phyloP scores from a whole-genome alignment of 2,888 invertebrate genomes.

The Pandemis cinnamomeana region DNA sequence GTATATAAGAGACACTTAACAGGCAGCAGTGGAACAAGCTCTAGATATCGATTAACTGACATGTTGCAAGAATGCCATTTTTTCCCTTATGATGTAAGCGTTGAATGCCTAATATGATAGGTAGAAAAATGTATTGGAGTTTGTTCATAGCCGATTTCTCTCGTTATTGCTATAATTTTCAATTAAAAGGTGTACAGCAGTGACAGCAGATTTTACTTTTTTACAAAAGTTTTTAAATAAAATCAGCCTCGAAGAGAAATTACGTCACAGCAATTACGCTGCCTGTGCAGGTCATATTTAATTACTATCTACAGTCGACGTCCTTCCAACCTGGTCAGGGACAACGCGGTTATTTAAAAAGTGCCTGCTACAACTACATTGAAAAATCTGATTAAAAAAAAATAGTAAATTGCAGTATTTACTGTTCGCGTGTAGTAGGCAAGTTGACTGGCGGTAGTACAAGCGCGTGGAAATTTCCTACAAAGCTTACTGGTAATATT shows the following conservation, averaged over 20 bases:
- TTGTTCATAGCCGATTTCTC: too few relatives aligned
- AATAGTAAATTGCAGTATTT: slow-evolving; percentile 34
- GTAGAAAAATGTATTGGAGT: too few relatives aligned
- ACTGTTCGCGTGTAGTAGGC: slow-evolving; percentile 27
- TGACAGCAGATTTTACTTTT: neutral
- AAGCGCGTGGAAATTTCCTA: neutral
- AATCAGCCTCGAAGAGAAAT: neutral
- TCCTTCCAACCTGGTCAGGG: slow-evolving; percentile 23
- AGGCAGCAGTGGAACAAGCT: too few relatives aligned
- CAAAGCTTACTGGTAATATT: neutral
- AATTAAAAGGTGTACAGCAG: too few relatives aligned
- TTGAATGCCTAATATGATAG: too few relatives aligned
- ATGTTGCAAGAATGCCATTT: too few relatives aligned
- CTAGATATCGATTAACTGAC: too few relatives aligned
- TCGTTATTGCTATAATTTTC: too few relatives aligned
- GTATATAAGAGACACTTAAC: too few relatives aligned
- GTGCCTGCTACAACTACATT: slow-evolving; percentile 9
- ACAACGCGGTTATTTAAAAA: slow-evolving; percentile 22
- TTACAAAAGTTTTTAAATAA: neutral
- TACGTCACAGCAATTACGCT: neutral
- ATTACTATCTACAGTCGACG: slow-evolving; percentile 7
- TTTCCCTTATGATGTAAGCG: too few relatives aligned
- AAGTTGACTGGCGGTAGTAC: slow-evolving; percentile 12
- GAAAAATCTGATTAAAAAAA: slow-evolving; percentile 22
- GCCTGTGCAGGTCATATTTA: slow-evolving; percentile 4